A percentile compares a stretch with the other conserved stretches of the same genome.
phyloP scores from a whole-genome alignment of 2,888 invertebrate species.

The Meloe dianella region DNA sequence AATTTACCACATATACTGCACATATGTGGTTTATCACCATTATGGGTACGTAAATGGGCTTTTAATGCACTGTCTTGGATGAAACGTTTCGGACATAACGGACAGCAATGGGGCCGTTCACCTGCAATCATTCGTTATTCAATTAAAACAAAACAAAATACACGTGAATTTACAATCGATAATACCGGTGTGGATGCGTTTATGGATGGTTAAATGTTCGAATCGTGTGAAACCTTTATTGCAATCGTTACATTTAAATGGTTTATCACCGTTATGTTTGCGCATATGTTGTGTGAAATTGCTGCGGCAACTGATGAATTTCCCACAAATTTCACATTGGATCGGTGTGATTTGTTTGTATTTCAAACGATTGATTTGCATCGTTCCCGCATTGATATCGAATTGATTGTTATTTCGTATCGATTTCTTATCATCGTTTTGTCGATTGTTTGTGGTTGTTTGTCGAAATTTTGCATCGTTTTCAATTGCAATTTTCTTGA shows the following conservation, averaged over 20 bases:
- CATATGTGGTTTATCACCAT: conserved; percentile 40
- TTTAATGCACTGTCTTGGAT: conserved; percentile 41
- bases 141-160: background rate
- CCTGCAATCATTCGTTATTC: too few species aligned
- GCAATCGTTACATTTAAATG: conserved; percentile 46
- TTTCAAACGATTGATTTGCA: conserved; percentile 15
- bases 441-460: conserved; percentile 14
- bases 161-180: background rate
- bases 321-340: conserved; percentile 48
- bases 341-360: conserved; percentile 22
- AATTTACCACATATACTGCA: conserved; percentile 47
- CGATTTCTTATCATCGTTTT: background rate
- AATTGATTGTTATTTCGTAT: background rate
- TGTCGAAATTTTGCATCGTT: conserved; percentile 37
- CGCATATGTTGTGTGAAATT: conserved; percentile 44
- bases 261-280: conserved; percentile 45
- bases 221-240: conserved; percentile 44
- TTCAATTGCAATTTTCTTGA: conserved; percentile 36
- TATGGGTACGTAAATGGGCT: conserved; percentile 41
- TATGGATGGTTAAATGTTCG: conserved; percentile 47
- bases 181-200: conserved; percentile 48
- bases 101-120: conserved; percentile 42
- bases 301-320: conserved; percentile 42
- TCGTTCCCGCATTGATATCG: background rate
- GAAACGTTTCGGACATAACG: conserved; percentile 42